Evolutionary conservation across 2,888 invertebrate species (phyloP), one percentile per base, ranked within the genome.

Genomic region (Pterostichus madidus): DNA sequence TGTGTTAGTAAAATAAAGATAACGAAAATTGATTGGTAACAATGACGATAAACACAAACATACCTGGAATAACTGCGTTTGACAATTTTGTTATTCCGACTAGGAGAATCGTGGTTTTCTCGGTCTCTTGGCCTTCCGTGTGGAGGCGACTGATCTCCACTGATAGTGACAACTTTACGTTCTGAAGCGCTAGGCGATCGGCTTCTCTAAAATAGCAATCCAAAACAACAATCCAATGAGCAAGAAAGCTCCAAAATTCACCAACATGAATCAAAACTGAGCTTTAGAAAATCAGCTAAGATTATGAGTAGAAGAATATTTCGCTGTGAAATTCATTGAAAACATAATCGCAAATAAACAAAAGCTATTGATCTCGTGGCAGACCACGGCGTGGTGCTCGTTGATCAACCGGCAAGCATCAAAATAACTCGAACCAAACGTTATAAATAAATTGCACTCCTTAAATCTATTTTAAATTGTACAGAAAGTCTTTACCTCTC

Each of bases 1-100:
- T 49, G 13, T 3, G 49, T 13, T 49, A 49, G 13, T 10, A 49
- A 49, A 49, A 5, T 4, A 10, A 49, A 49, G 49, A 49, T 10
- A 49, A 49, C 4, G 49, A 49, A 49, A 10, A 10, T 13, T n/a
- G 4, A 10, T 49, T 49, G 6, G 35, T 35, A n/a, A n/a, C n/a
- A n/a, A n/a, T n/a, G n/a, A n/a, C n/a, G n/a, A n/a, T n/a, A n/a
- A n/a, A n/a, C n/a, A n/a, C n/a, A n/a, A 75, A 31, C 73, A 87
- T 86, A 90, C 90, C 90, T 89, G 83, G 89, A 89, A 85, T 89
- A 90, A 84, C 90, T 89, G 85, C 82, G 46, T 68, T 83, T 83
- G 39, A 76, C 77, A 44, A 83, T 77, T 77, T 83, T 83, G 77
- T 83, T 83, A 49, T 83, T 83, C 13, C 82, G 82, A 15, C 61